Evolutionary conservation across 2,888 invertebrate genomes (phyloP).

Genomic region (Alitta virens): DNA sequence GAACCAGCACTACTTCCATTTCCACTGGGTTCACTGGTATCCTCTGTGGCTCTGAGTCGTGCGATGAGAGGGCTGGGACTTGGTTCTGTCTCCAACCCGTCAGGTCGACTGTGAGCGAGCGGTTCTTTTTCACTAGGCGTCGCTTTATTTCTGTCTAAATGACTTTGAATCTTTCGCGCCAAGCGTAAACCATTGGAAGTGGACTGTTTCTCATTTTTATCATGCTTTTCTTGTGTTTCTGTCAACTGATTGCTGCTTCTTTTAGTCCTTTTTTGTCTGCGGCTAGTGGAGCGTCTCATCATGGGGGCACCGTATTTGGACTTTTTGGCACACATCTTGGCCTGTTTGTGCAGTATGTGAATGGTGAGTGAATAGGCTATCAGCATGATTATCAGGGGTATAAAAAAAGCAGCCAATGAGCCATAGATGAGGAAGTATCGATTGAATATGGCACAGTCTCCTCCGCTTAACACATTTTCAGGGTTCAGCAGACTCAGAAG

Average conservation of each 20-base stretch:
- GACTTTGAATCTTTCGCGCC: conserved; percentile 7
- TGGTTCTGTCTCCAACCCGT: conserved; percentile 63
- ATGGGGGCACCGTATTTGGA: conserved; percentile 14
- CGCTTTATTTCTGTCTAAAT: conserved; percentile 5
- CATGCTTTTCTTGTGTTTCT: not conserved
- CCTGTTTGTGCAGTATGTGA: conserved; percentile 77
- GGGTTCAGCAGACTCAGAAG: conserved; percentile 62
- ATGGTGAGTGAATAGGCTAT: conserved; percentile 92
- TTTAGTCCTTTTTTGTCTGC: not conserved
- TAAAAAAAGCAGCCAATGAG: conserved; percentile 92
- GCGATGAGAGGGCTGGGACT: not conserved
- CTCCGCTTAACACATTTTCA: conserved; percentile 58
- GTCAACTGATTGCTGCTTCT: not conserved
- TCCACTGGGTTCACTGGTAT: not conserved
- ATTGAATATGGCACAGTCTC: conserved; percentile 56
- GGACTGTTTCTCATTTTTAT: not conserved
- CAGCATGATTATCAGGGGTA: conserved; percentile 91
- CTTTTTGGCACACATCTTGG: conserved; percentile 37
- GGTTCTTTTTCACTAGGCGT: conserved; percentile 18
- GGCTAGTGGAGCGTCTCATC: conserved; percentile 13
- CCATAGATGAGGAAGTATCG: conserved; percentile 72
- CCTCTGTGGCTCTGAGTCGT: not conserved
- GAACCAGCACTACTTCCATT: not conserved
- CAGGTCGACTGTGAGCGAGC: conserved; percentile 50
- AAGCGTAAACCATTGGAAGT: conserved; percentile 7